Base-by-base conservation (phyloP, 2,113 vertebrate genomes). In the Clarias macrocephalus region DNA sequence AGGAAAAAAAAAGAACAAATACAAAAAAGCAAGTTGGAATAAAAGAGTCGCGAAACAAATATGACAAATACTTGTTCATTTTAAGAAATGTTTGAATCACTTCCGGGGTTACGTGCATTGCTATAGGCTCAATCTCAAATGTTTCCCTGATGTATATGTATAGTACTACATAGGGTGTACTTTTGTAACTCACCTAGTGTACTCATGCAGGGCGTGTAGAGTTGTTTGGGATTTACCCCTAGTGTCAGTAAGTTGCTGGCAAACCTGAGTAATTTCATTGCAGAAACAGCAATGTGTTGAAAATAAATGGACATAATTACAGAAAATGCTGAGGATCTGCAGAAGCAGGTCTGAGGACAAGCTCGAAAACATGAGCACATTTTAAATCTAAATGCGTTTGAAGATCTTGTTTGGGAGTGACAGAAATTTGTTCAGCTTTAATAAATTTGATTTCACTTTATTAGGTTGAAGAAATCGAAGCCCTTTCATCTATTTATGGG, bases 381-480 rank as follows among this genome's bases (percentile, higher is more conserved):
- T 56, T 15, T 30, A 10, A 5, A n/a, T 65, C 16, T 68, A 30
- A n/a, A 5, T 5, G 37, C 13, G 30, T 12, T 62, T 42, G 5
- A 48, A 62, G 2, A 48, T 11, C 48, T 57, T 28, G 9, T 76
- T 21, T 5, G 3, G 8, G 3, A 52, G 23, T 79, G 2, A 9
- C 25, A 21, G 9, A 62, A 62, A 60, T n/a, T 18, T 70, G 75
- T 30, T 54, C 2, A 16, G 37, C 23, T 56, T 56, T 23, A 25
- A 10, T 62, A 16, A 85, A 23, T 75, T 33, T 57, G 4, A 28
- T 80, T 62, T 37, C 82, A 37, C 54, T 86, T 77, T 83, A 88
- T 28, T 75, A 99, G 98, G 95, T 95, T n/a, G 98, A 99, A 92
- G 98, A 99, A 94, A 95, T 99, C 0, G 98, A 99, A 94, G 98